A percentile compares a stretch with the other conserved stretches of the same genome.
These are phyloP conservation scores for Coracopsis vasa DNA, from an alignment of 2,113 vertebrate species.

Conservation along the genomic window DNA sequence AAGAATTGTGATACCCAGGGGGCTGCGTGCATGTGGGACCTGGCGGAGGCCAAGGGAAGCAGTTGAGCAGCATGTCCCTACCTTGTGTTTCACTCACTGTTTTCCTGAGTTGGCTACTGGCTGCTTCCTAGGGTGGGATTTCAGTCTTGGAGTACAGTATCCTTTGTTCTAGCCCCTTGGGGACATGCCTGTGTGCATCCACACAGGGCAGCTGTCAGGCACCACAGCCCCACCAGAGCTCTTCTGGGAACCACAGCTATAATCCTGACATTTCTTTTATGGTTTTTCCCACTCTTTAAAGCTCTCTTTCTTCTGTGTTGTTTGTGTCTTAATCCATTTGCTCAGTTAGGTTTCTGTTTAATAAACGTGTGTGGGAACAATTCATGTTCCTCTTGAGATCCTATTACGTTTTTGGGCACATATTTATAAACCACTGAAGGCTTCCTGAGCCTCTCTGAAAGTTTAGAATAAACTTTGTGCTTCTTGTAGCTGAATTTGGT, in stretches of 20 bases:
- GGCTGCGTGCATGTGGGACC: not conserved
- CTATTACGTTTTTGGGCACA: fast-evolving
- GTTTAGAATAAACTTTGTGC: not conserved
- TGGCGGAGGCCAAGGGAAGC: not conserved
- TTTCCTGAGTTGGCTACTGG: not conserved
- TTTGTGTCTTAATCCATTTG: not conserved
- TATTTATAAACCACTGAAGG: not conserved
- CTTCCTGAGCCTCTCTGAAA: not conserved
- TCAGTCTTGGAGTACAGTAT: not conserved
- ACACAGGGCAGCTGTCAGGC: not conserved
- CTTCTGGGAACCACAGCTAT: not conserved
- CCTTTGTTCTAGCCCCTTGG: not conserved
- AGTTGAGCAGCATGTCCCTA: fast-evolving
- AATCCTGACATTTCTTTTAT: too few relatives aligned
- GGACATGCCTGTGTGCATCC: not conserved
- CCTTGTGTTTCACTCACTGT: fast-evolving
- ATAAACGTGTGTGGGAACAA: not conserved
- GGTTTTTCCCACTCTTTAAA: not conserved
- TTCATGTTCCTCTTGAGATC: not conserved
- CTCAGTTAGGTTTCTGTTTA: not conserved
- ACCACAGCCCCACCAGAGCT: not conserved
- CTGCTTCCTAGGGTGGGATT: not conserved
- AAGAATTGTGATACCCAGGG: too few relatives aligned
- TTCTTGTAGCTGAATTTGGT: not conserved
- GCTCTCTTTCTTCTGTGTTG: not conserved